A percentile compares a stretch with the other conserved stretches of the same genome.
Conservation (phyloP, 1,140 invertebrate genomes). For the Tribolium castaneum region DNA sequence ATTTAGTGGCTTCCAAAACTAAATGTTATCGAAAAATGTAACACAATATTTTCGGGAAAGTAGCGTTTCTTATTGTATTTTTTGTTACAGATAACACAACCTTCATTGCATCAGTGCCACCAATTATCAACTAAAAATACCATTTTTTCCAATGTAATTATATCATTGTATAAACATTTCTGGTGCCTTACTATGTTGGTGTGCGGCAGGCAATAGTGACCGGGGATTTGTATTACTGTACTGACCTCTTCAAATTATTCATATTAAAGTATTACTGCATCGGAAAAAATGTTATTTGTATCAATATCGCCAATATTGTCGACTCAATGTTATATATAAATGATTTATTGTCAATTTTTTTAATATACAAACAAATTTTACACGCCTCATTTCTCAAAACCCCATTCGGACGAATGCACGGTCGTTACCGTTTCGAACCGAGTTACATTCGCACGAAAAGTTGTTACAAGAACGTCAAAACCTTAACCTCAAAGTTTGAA, state of each 20-base stretch:
- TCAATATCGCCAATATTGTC: slow-evolving; percentile 58
- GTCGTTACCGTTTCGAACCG: too few relatives aligned
- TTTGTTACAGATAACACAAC: slow-evolving; percentile 48
- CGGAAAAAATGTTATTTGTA: slow-evolving; percentile 62
- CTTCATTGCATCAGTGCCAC: slow-evolving; percentile 59
- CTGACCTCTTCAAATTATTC: slow-evolving; percentile 53
- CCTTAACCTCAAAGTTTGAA: slow-evolving; percentile 6
- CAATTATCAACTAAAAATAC: slow-evolving; percentile 52
- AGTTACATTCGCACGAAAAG: not conserved
- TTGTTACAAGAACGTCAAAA: not conserved
- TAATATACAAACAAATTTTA: slow-evolving; percentile 61
- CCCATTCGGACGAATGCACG: too few relatives aligned
- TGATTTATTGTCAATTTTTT: slow-evolving; percentile 63
- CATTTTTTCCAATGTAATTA: slow-evolving; percentile 63
- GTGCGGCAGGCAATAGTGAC: slow-evolving; percentile 52
- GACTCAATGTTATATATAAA: slow-evolving; percentile 59
- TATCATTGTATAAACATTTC: slow-evolving; percentile 60
- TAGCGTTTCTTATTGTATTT: slow-evolving; percentile 12
- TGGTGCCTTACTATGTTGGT: slow-evolving; percentile 61
- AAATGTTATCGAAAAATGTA: slow-evolving; percentile 41
- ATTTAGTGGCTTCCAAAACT: slow-evolving; percentile 35
- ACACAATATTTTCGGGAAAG: slow-evolving; percentile 5
- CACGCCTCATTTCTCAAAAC: too few relatives aligned
- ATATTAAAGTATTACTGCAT: slow-evolving; percentile 55
- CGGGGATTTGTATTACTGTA: slow-evolving; percentile 49